Percentiles rank a stretch among this genome's conserved stretches.
Evolutionary conservation across 2,113 vertebrate species (phyloP).

Genomic region (Tragelaphus buxtoni): DNA sequence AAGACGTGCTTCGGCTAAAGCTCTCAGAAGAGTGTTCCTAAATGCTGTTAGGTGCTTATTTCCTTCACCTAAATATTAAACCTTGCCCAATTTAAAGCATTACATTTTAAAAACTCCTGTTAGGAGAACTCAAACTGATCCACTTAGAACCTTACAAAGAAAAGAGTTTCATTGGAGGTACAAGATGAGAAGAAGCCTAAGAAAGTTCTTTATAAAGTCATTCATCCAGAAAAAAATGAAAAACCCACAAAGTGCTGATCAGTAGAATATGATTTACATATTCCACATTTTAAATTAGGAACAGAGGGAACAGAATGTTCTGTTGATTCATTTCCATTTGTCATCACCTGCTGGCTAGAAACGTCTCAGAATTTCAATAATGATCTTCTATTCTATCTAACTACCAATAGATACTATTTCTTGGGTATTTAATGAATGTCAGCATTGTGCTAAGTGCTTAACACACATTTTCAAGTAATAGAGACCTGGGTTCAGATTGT

Average conservation of each 20-base stretch:
- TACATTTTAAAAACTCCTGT: not conserved
- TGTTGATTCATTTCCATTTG: not conserved
- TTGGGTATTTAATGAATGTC: not conserved
- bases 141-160: not conserved
- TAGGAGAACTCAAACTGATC: not conserved
- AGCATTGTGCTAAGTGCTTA: not conserved
- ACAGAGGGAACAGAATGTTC: not conserved
- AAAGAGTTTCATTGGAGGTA: not conserved
- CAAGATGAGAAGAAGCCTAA: not conserved
- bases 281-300: not conserved
- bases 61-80: not conserved
- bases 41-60: not conserved
- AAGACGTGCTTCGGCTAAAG: not conserved
- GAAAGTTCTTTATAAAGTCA: not conserved
- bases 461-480: not conserved
- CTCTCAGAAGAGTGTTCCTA: not conserved
- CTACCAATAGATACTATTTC: not conserved
- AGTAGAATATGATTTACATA: not conserved
- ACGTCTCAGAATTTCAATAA: not conserved
- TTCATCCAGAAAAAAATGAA: not conserved
- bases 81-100: not conserved
- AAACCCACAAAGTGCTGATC: not conserved
- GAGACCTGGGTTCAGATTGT: not conserved
- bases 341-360: not conserved
- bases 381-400: not conserved